Conservation (phyloP, 2,113 vertebrate species). For the Ictalurus punctatus region DNA sequence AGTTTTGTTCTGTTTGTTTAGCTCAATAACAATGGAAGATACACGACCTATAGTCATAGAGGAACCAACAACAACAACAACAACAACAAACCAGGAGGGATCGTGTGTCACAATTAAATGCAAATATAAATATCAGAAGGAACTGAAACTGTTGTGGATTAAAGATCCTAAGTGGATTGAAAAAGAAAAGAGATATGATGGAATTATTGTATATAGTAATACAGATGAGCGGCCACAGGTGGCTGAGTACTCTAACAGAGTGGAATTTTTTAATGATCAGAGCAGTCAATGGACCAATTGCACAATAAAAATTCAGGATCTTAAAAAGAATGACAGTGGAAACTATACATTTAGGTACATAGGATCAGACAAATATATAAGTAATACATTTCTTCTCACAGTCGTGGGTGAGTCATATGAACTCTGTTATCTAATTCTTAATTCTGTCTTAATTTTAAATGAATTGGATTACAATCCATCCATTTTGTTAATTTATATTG, state of each 20-base stretch:
- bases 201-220: constrained; percentile 52
- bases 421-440: not conserved
- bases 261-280: not conserved
- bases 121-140: rapidly evolving
- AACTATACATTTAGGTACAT: constrained; percentile 57
- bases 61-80: not conserved
- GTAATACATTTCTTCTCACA: not conserved
- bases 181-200: rapidly evolving
- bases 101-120: constrained; percentile 65
- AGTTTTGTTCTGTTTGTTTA: constrained; percentile 22
- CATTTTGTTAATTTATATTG: constrained; percentile 25
- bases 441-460: not conserved
- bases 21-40: rapidly evolving
- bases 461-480: not conserved
- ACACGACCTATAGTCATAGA: rapidly evolving
- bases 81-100: constrained; percentile 50
- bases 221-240: not conserved
- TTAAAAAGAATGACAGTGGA: constrained; percentile 61
- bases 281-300: rapidly evolving
- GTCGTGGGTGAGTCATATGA: constrained; percentile 56
- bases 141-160: constrained; percentile 59
- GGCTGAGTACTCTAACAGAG: constrained; percentile 50
- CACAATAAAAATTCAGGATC: constrained; percentile 56
- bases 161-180: constrained; percentile 26
- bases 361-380: rapidly evolving